Conservation (phyloP, 2,113 vertebrate genomes). For the Tyto alba region DNA sequence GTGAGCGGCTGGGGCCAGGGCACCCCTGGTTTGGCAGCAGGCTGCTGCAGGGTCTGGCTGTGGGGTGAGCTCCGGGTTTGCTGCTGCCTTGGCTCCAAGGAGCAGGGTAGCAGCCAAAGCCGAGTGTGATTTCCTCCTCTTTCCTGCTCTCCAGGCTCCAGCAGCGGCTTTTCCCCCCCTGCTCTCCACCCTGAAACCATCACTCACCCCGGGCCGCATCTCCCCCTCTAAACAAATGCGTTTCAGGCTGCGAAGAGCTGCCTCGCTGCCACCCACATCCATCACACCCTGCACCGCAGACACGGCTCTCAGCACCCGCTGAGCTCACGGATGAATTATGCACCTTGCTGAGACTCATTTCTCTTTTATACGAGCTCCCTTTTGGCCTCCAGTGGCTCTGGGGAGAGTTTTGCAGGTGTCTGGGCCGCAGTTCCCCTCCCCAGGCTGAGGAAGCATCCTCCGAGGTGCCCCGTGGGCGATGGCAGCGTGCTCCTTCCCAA, state of each 20-base stretch:
- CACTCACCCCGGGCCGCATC: not conserved
- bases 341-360: not conserved
- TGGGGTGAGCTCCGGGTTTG: not conserved
- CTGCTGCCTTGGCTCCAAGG: not conserved
- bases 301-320: not conserved
- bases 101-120: not conserved
- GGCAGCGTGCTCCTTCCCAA: not conserved
- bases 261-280: not conserved
- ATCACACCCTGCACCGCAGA: accelerated
- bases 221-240: not conserved
- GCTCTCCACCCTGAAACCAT: not conserved
- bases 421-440: not conserved
- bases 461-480: accelerated
- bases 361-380: not conserved
- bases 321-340: not conserved
- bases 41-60: not conserved
- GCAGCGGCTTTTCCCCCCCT: not conserved
- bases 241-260: not conserved
- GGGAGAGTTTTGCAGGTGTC: not conserved
- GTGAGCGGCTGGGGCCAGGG: not conserved
- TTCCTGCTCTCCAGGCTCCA: not conserved
- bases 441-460: not conserved
- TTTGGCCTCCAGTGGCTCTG: not conserved
- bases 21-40: too few relatives aligned
- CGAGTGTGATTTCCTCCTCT: not conserved